phyloP scores from a whole-genome alignment of 2,797 vertebrate species.

The Neosalanx taihuensis region DNA sequence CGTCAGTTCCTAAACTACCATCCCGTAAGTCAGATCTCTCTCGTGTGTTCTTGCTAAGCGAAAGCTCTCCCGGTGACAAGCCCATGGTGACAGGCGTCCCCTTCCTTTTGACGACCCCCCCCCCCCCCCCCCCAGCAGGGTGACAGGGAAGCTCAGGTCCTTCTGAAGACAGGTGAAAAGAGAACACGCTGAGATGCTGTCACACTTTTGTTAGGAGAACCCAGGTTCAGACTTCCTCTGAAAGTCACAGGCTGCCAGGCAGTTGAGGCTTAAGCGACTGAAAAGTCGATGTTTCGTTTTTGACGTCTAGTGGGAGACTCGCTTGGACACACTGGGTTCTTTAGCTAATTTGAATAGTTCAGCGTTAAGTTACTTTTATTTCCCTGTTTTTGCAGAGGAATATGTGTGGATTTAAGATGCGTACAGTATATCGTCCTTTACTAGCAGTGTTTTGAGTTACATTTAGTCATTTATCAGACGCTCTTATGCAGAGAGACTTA shows the following conservation, averaged over 20 bases:
- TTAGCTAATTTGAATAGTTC: constrained; percentile 13
- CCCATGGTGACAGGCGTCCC: constrained; percentile 47
- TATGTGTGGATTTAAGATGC: no score
- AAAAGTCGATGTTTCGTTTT: background rate
- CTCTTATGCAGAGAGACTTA: no score
- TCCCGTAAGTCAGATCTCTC: no score
- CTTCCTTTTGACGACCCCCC: constrained; percentile 9
- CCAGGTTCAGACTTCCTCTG: constrained; percentile 37
- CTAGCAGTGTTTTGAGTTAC: no score
- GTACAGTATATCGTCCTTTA: no score
- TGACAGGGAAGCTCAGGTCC: constrained; percentile 47
- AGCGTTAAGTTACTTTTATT: constrained; percentile 4
- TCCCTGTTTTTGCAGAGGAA: background rate
- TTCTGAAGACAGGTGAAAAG: constrained; percentile 48
- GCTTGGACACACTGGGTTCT: constrained; percentile 1
- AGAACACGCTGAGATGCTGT: constrained; percentile 52
- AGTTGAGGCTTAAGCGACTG: background rate
- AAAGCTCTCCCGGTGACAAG: constrained; percentile 46
- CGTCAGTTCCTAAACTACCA: background rate
- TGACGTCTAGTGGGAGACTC: constrained; percentile 19
- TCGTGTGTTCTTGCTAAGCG: constrained; percentile 29
- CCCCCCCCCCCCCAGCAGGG: constrained; percentile 20
- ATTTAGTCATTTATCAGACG: no score
- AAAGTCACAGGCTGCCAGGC: background rate
- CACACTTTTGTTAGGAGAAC: constrained; percentile 18